A percentile compares a stretch with the other conserved stretches of the same genome.
phyloP scores from a whole-genome alignment of 2,113 vertebrate genomes.

The Chaetodon auriga region DNA sequence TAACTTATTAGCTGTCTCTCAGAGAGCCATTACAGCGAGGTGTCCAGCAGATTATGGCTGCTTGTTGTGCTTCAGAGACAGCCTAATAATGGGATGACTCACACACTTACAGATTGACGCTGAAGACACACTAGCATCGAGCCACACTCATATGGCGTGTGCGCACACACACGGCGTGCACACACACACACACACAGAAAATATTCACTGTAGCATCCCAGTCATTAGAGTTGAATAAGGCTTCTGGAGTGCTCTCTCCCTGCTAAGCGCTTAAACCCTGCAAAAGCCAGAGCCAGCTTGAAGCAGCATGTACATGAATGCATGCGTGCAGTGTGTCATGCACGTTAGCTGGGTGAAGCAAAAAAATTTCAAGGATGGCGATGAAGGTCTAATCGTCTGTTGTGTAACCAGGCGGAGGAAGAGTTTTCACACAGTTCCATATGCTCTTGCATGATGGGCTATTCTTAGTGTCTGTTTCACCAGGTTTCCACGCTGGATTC shows the following conservation, averaged over 20 bases:
- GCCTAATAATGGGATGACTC: constrained; percentile 72
- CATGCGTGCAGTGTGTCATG: constrained; percentile 7
- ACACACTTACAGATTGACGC: constrained; percentile 47
- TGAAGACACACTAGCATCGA: constrained; percentile 13
- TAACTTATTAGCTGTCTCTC: constrained; percentile 72
- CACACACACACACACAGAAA: neutral
- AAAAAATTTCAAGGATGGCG: neutral
- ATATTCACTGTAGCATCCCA: constrained; percentile 1
- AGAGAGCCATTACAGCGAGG: constrained; percentile 63
- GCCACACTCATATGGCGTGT: neutral
- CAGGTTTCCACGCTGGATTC: constrained; percentile 18
- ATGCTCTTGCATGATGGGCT: constrained; percentile 8
- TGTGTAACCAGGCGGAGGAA: neutral
- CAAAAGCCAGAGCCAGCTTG: constrained; percentile 22
- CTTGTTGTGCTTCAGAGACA: constrained; percentile 63
- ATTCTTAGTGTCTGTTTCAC: constrained; percentile 16
- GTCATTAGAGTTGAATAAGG: constrained; percentile 33
- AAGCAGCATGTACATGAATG: constrained; percentile 1
- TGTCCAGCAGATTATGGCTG: constrained; percentile 71
- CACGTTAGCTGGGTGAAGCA: neutral
- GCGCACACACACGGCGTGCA: neutral
- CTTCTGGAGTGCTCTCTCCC: constrained; percentile 9
- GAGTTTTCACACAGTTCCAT: neutral
- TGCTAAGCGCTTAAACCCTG: constrained; percentile 24
- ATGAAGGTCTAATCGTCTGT: constrained; percentile 1